Base-by-base conservation (phyloP, 2,888 invertebrate species). In the Lamellibrachia satsuma region DNA sequence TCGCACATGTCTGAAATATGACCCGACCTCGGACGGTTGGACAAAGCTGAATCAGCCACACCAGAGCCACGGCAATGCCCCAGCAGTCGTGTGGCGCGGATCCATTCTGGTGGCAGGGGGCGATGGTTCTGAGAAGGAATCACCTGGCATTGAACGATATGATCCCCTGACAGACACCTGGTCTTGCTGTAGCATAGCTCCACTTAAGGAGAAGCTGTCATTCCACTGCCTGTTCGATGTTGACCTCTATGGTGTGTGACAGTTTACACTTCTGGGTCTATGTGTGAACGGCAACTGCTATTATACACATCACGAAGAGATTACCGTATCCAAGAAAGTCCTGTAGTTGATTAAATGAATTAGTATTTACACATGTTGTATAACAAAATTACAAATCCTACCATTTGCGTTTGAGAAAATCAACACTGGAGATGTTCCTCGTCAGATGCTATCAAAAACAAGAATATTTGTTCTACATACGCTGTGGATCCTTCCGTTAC, bases 151-250 rank as follows among this genome's bases (percentile, higher is more conserved):
- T 9, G 94, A 94, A 75, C 92, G 92, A 90, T 94, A 93, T 52
- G 93, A 93, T 57, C 92, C 93, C 15, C 92, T 75, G 57, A 52
- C 57, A 9, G 93, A 93, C 92, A 52, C 75, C 52, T 93, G 93
- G 93, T 93, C 93, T 27, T 92, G 60, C 91, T 93, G 93, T 92
- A 91, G 91, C 51, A 52, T 92, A 2, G 60, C 60, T 11, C 52
- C 92, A 11, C 92, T 93, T 7, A 93, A 93, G 75, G 93, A 93
- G 52, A 93, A 93, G 91, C 93, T 93, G 52, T 93, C 93, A 27
- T 93, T 93, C 92, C 93, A 93, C 52, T 92, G 91, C 57, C 75
- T 93, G 75, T 60, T 93, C 90, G 93, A 92, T 52, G 92, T 93
- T 22, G 93, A 93, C 90, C 92, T 93, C 52, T 90, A 52, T 52